These are phyloP conservation scores for Bubo scandiacus DNA, from an alignment of 2,113 vertebrate species.

Conservation along the genomic window DNA sequence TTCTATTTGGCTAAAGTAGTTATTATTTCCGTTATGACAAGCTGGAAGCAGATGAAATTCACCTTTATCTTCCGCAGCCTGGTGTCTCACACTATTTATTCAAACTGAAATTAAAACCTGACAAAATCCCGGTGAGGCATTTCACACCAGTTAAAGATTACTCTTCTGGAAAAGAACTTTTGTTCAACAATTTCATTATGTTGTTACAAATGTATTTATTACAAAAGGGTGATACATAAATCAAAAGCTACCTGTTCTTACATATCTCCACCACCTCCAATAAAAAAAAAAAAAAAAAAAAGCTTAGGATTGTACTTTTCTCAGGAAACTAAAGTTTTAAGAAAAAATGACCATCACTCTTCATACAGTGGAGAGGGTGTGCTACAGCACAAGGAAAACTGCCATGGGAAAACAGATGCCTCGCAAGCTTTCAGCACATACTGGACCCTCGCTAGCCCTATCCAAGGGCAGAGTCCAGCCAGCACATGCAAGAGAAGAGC, in stretches of 20 bases:
- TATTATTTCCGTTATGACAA: constrained; percentile 81
- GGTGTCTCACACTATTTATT: constrained; percentile 78
- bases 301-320: neutral
- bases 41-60: constrained; percentile 78
- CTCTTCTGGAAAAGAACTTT: constrained; percentile 75
- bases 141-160: constrained; percentile 74
- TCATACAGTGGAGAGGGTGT: neutral
- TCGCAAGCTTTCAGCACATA: neutral
- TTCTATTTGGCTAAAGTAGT: constrained; percentile 80
- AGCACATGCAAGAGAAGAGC: too few species aligned
- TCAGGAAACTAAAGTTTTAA: neutral
- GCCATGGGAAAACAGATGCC: neutral
- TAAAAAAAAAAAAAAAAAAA: neutral
- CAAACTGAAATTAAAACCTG: constrained; percentile 83
- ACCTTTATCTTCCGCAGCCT: constrained; percentile 80
- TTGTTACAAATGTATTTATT: constrained; percentile 67
- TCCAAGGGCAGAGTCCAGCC: neutral
- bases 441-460: neutral
- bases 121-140: constrained; percentile 71
- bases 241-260: constrained; percentile 39
- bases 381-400: neutral
- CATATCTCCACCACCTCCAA: neutral
- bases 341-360: neutral
- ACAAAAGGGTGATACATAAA: constrained; percentile 62
- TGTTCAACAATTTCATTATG: constrained; percentile 72